Evolutionary conservation across 1,140 invertebrate species (phyloP), one percentile per base, ranked within the genome.

Genomic region (Cherax destructor): DNA sequence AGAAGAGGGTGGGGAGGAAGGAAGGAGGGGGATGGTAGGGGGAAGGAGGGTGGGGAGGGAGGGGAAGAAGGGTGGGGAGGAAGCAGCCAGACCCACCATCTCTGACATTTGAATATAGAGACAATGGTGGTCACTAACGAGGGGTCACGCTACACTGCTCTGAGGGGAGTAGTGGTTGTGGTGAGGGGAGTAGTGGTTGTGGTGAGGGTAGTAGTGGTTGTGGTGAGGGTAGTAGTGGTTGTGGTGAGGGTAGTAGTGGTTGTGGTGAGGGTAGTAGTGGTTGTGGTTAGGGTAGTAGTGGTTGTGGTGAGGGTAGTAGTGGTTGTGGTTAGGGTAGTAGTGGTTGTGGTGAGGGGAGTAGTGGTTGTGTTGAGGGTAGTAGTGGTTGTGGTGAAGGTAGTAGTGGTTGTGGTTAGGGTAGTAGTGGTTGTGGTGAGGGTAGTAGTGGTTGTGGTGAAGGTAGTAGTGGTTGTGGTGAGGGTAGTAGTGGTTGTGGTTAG

Each of bases 91-190:
- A 74, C n/a, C 30, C n/a, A 74, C 7, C 69, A 74, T n/a, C 69
- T n/a, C 30, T n/a, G 69, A 16, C 24, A 74, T 74, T 74, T 74
- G 69, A 74, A 74, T 74, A 74, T 74, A n/a, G 69, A 74, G 69
- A 74, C 69, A 74, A 74, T 74, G 69, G 69, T n/a, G 24, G 69
- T 30, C 69, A 74, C 69, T 74, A 74, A 74, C 69, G 69, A 74
- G 69, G 30, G 21, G 69, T 21, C 69, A 74, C 69, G 69, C 1
- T n/a, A 74, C 16, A n/a, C 69, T 74, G 69, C 69, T 30, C 24
- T 7, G 9, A n/a, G 7, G 69, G 30, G 69, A 21, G 69, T 41
- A 41, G 30, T 41, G 30, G 30, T 41, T 41, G 30, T 41, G 30
- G 30, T 18, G 61, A 18, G 13, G 61, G 18, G 13, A 65, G 61